phyloP scores from a whole-genome alignment of 2,113 vertebrate genomes.

The Ondatra zibethicus region DNA sequence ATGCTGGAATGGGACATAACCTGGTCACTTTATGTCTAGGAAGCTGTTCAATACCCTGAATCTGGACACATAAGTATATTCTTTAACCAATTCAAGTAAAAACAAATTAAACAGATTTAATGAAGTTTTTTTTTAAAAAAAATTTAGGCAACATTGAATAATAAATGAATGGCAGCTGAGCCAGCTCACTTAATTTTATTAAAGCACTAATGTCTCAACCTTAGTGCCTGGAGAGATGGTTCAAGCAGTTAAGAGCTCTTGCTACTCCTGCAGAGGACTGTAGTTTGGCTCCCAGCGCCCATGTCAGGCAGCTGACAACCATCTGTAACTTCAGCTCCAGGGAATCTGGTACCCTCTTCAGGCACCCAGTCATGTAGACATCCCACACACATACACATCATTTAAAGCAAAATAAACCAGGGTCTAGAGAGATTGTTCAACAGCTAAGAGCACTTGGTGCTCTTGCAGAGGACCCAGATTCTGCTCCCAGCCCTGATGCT shows the following conservation, averaged over 20 bases:
- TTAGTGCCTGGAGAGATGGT: background rate
- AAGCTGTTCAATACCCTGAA: background rate
- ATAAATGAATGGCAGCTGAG: background rate
- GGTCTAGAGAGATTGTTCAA: background rate
- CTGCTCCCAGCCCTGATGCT: background rate
- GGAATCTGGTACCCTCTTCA: background rate
- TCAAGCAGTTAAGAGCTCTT: background rate
- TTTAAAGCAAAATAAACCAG: background rate
- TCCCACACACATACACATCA: background rate
- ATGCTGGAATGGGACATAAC: background rate
- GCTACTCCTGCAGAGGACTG: no score
- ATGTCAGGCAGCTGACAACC: background rate
- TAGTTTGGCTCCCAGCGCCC: background rate
- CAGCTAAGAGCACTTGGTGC: background rate
- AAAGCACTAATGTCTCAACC: background rate
- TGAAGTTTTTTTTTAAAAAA: slow-evolving; percentile 1
- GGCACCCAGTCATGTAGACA: no score
- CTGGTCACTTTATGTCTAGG: slow-evolving; percentile 19
- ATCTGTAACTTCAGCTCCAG: background rate
- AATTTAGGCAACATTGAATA: background rate
- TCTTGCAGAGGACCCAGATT: background rate
- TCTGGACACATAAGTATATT: background rate
- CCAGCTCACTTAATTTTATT: background rate
- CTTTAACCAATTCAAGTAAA: slow-evolving; percentile 10
- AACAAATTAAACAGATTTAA: background rate